phyloP scores from a whole-genome alignment of 2,113 vertebrate species.

The Otolemur garnettii region DNA sequence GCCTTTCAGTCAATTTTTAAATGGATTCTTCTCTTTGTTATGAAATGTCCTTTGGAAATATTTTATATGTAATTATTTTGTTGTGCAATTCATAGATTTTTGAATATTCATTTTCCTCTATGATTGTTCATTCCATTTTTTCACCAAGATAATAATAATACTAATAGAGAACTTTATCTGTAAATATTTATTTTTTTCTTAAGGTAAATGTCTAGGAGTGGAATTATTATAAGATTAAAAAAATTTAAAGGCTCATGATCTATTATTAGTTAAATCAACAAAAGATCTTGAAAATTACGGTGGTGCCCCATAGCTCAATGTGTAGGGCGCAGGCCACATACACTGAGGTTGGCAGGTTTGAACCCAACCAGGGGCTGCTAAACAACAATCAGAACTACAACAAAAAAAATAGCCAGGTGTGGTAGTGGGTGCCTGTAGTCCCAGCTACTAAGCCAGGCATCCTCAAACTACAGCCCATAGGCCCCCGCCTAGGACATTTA shows the following conservation, averaged over 20 bases:
- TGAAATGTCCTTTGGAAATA: slow-evolving; percentile 52
- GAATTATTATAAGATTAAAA: slow-evolving; percentile 20
- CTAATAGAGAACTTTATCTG: neutral
- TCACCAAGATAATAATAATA: slow-evolving; percentile 2
- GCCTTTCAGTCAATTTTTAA: slow-evolving; percentile 35
- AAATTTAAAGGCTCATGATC: neutral
- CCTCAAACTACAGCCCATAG: too few species aligned
- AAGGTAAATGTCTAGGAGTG: neutral
- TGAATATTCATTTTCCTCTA: slow-evolving; percentile 19
- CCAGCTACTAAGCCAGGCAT: too few species aligned
- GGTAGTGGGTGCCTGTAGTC: too few species aligned
- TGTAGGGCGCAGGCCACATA: too few species aligned
- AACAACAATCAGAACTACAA: too few species aligned
- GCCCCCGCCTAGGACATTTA: too few species aligned
- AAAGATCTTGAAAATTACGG: neutral
- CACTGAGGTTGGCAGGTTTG: too few species aligned
- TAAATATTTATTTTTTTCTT: slow-evolving; percentile 50
- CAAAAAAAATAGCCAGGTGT: too few species aligned
- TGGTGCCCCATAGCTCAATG: too few species aligned
- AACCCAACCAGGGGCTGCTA: too few species aligned
- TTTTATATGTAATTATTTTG: slow-evolving; percentile 50
- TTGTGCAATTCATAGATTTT: neutral
- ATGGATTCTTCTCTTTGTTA: slow-evolving; percentile 37
- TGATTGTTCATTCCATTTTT: slow-evolving; percentile 20
- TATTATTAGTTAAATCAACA: neutral